Evolutionary conservation across 2,797 vertebrate species (phyloP), one percentile per base, ranked within the genome.

Genomic region (Enteromius fasciolatus): DNA sequence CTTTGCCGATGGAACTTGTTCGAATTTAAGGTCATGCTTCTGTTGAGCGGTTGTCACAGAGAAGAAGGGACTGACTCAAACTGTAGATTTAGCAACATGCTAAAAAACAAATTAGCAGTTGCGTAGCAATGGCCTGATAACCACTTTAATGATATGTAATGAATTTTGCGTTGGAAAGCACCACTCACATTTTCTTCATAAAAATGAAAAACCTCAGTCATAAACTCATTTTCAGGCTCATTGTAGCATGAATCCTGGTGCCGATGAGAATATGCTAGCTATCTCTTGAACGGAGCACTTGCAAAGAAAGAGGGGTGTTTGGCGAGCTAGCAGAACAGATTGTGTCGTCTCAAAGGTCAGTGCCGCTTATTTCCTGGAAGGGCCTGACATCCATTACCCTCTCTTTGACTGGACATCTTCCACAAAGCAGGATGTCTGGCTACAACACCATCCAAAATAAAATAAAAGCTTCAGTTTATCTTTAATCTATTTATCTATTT

Each of bases 341-440:
- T 59, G 83, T 76, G 61, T 50, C 57, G 12, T 79, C 66, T 76
- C 33, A 86, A 78, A 86, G 85, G 85, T 86, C 85, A 86, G 50
- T 36, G 15, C 28, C 20, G 28, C 73, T 81, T 76, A 78, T 84
- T 74, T 86, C 77, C 76, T 67, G 72, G 59, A 82, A 84, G 48
- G 48, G 50, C 44, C 48, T 4, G 66, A 66, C 76, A 61, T 86
- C 66, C 76, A 86, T 87, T 84, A 76, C 52, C 67, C 64, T 63
- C 8, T 28, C 69, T 59, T 70, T 11, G 66, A 50, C 33, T 72
- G 66, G 75, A 83, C 75, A 52, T 66, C 48, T 52, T 80, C 69
- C 48, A 54, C 36, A 50, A 44, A 73, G 20, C 76, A 67, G 82
- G 69, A 67, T 36, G 52, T 57, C 82, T 67, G 28, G n/a, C 11